These are phyloP conservation scores for Dendrolimus houi DNA, from an alignment of 2,888 invertebrate genomes.

Conservation along the genomic window DNA sequence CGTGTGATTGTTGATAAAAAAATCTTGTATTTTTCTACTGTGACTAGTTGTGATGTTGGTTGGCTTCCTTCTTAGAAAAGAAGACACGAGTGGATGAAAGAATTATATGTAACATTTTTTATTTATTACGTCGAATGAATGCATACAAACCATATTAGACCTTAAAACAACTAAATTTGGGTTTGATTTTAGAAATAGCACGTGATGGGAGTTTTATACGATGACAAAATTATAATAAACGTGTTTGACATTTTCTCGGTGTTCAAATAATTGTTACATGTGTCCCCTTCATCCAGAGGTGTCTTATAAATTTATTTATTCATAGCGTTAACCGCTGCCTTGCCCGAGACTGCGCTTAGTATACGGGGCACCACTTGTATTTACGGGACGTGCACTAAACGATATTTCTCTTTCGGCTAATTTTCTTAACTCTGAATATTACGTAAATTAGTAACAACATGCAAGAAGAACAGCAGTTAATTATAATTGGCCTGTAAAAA, in stretches of 20 bases:
- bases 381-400: constrained; percentile 24
- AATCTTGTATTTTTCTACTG: constrained; percentile 43
- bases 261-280: too few species aligned
- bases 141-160: too few species aligned
- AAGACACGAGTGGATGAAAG: too few species aligned
- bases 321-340: constrained; percentile 43
- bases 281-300: too few species aligned
- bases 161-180: too few species aligned
- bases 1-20: constrained; percentile 8
- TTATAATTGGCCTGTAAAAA: too few species aligned
- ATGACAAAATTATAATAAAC: too few species aligned
- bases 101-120: constrained; percentile 4
- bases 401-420: neutral
- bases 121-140: constrained; percentile 15
- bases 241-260: too few species aligned
- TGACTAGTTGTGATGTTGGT: constrained; percentile 32
- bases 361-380: constrained; percentile 15
- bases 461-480: too few species aligned
- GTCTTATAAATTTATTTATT: neutral
- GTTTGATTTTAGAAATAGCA: neutral
- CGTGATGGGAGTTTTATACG: neutral
- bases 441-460: too few species aligned
- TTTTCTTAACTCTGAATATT: neutral
- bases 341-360: constrained; percentile 40
- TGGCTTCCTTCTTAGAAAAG: constrained; percentile 35